Evolutionary conservation across 2,888 invertebrate species (phyloP).

Genomic region (Lycocerus yunnanus): DNA sequence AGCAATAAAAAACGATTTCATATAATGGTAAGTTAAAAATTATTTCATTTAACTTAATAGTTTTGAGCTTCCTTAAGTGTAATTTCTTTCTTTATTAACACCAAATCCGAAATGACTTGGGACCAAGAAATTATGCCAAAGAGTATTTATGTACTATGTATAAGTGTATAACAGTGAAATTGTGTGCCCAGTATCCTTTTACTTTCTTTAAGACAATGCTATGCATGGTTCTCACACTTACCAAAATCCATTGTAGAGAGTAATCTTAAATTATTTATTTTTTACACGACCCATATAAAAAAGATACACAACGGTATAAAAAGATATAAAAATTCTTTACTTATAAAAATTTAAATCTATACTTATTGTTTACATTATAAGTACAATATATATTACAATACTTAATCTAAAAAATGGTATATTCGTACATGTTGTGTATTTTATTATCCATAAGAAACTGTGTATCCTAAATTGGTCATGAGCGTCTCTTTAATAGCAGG

Average conservation of each 20-base stretch:
- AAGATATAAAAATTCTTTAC: background rate
- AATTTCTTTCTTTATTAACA: background rate
- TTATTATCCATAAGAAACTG: constrained; percentile 78
- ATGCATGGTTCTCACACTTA: background rate
- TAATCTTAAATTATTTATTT: background rate
- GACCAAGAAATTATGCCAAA: background rate
- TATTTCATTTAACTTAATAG: no score
- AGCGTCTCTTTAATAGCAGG: constrained; percentile 85
- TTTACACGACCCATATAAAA: background rate
- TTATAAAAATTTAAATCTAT: background rate
- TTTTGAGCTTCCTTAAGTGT: background rate
- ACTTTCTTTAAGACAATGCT: background rate
- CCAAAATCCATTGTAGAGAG: background rate
- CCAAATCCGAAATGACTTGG: background rate
- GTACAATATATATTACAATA: background rate
- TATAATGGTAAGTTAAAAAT: no score
- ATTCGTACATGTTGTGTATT: background rate
- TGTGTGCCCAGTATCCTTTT: background rate
- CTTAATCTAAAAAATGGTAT: background rate
- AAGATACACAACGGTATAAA: background rate
- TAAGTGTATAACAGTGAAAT: background rate
- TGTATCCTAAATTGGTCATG: constrained; percentile 87
- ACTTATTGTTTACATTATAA: background rate
- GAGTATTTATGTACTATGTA: no score
- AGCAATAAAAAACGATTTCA: no score